Evolutionary conservation across 2,113 vertebrate genomes (phyloP), one percentile per base, ranked within the genome.

Genomic region (Campylomormyrus numenius): DNA sequence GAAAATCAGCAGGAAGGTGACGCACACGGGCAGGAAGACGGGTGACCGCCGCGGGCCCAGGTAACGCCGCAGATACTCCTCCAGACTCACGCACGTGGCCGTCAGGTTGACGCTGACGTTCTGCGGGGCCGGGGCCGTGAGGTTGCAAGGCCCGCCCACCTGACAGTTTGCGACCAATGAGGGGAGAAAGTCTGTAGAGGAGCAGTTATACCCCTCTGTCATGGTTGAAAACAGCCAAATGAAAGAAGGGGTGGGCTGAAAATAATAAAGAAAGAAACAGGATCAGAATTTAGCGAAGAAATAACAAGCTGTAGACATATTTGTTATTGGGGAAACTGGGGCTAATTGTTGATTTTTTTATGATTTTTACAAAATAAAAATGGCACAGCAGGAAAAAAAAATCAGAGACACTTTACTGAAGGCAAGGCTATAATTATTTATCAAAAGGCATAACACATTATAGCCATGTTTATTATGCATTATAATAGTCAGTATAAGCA

Each of bases 1-100:
- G 0, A 99, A 99, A 94, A 99, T 97, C 91, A 97, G 9, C 92
- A 98, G 93, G 94, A 98, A 99, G n/a, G 91, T 94, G 89, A 96
- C 91, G 87, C 97, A 99, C 92, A 99, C 92, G 0, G 97, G 98
- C 31, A 95, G 27, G 10, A 99, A 98, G 89, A 96, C 94, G 3
- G 94, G 90, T 0, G 97, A 97, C 70, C 93, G 95, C n/a, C 93
- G 96, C 6, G 96, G 97, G 0, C 98, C 98, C 92, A 98, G 90
- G 91, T 96, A 95, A 62, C 96, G 96, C 19, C 97, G 50, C 77
- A 97, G 95, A 91, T 97, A 96, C 77, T 96, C 92, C 17, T 97
- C 95, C 0, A 95, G 92, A 0, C 96, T 96, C 92, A 98, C 91
- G 93, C 97, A 98, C 58, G 93, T 92, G 85, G 97, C 95, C 66